Evolutionary conservation across 2,797 vertebrate genomes (phyloP), one percentile per base, ranked within the genome.

Genomic region (Sebastes matsubarae): DNA sequence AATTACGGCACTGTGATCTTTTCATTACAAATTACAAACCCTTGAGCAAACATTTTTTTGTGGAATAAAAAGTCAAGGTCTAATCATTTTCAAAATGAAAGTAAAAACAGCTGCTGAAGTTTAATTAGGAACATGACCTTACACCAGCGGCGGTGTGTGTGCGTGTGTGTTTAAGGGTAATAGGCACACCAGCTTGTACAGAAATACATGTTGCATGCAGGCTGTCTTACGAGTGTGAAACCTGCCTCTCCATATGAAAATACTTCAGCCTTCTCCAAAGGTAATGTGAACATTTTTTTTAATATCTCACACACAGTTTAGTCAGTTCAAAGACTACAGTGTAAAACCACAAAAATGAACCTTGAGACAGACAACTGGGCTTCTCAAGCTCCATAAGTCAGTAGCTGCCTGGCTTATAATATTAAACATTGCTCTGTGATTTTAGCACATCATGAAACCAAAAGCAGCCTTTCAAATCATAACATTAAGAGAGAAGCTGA

Each of bases 21-120:
- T 96, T 95, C 93, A 94, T 95, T 93, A 93, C 92, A 96, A 95
- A 94, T 92, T 95, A 93, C 92, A 95, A 93, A 94, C 95, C 95
- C 94, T 79, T 90, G 95, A 96, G 91, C 93, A 96, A 96, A 95
- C 94, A 92, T 94, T 96, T 94, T 91, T 95, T 94, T 93, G 80
- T 74, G 85, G 84, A 94, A 92, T 94, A 94, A 95, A 94, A 93
- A 95, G 92, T 94, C 92, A 95, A 95, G 95, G 95, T 95, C 95
- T 96, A 96, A 96, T 96, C 91, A 96, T 96, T 95, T 95, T 94
- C 88, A 91, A 96, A 95, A 93, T 94, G 80, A 96, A 97, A 96
- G 93, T 93, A 94, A 96, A 95, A 96, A 94, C 95, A 97, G 93
- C 94, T 96, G 94, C 88, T 84, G 83, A 75, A 87, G 89, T 94